A percentile compares a stretch with the other conserved stretches of the same genome.
phyloP scores from a whole-genome alignment of 2,888 invertebrate species.

The Allolobophora icterica region DNA sequence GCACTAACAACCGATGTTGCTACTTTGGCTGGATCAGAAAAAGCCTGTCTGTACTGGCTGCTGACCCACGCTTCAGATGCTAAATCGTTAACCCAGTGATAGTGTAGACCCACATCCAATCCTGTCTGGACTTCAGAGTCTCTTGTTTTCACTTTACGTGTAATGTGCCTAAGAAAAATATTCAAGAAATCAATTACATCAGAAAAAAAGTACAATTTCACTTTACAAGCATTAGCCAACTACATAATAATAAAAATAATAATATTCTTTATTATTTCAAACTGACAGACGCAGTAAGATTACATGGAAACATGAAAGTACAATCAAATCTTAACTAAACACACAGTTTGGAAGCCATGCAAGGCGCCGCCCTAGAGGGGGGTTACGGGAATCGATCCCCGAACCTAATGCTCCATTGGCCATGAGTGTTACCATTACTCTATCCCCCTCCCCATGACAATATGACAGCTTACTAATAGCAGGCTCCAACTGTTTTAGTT shows the following conservation, averaged over 20 bases:
- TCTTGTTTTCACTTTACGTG: slow-evolving; percentile 43
- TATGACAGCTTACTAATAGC: background rate
- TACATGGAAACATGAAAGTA: no score
- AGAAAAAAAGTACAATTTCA: background rate
- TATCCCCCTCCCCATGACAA: no score
- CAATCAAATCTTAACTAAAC: no score
- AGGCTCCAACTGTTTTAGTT: background rate
- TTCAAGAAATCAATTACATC: background rate
- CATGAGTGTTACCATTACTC: no score
- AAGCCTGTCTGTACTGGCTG: slow-evolving; percentile 52
- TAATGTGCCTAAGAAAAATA: background rate
- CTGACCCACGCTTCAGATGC: slow-evolving; percentile 53
- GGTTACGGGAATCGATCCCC: no score
- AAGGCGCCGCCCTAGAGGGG: no score
- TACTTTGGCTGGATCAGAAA: slow-evolving; percentile 60
- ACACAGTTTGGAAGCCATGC: no score
- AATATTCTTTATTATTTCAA: no score
- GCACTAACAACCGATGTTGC: slow-evolving; percentile 61
- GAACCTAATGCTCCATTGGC: no score
- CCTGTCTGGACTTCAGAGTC: slow-evolving; percentile 54
- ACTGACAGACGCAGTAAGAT: no score
- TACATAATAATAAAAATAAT: no score
- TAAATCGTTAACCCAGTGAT: slow-evolving; percentile 55
- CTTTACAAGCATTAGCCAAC: background rate
- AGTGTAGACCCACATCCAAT: slow-evolving; percentile 53